Base-by-base conservation (phyloP, 2,113 vertebrate species). In the Ploceus nigricollis region DNA sequence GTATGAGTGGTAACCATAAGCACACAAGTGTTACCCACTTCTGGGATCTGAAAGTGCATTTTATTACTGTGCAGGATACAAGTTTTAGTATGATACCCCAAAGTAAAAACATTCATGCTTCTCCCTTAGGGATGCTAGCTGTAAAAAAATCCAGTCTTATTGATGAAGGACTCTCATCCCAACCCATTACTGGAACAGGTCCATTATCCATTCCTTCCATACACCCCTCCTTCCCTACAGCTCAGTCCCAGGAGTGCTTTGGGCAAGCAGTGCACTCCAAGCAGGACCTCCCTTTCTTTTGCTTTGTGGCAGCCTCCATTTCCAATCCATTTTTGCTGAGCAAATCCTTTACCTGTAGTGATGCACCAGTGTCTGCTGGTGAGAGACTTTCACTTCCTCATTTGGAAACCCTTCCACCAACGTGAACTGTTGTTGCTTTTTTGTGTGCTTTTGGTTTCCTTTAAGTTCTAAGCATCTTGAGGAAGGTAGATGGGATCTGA, bases 351-450 rank as follows among this genome's bases (percentile, higher is more conserved):
- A 14, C 18, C 37, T 80, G 21, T 17, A 51, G 21, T 11, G 40
- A 37, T 44, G 60, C 30, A 47, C 30, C 48, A 18, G 14, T 13
- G 25, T 15, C 61, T 87, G 19, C 63, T 54, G 57, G 16, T 30
- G 18, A 56, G 37, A n/a, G 22, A 16, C 18, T 51, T 86, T 51
- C 37, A 8, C 44, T 17, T 22, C 14, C 12, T 45, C 27, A 1
- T 45, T 39, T 39, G 60, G 39, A 81, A 82, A 71, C 12, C 9
- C 31, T 61, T 89, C 31, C 44, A 53, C 19, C 44, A 22, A 10
- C 0, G 0, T 71, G 51, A 82, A 12, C 14, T 42, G 28, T 27
- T 73, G 22, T 18, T 2, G 1, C 20, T 65, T 89, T 71, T 72
- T 10, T 44, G 6, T 9, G 4, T 35, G 35, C 7, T 44, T 84